A percentile compares a stretch with the other conserved stretches of the same genome.
phyloP scores from a whole-genome alignment of 2,888 invertebrate genomes.

The Hymenopus coronatus region DNA sequence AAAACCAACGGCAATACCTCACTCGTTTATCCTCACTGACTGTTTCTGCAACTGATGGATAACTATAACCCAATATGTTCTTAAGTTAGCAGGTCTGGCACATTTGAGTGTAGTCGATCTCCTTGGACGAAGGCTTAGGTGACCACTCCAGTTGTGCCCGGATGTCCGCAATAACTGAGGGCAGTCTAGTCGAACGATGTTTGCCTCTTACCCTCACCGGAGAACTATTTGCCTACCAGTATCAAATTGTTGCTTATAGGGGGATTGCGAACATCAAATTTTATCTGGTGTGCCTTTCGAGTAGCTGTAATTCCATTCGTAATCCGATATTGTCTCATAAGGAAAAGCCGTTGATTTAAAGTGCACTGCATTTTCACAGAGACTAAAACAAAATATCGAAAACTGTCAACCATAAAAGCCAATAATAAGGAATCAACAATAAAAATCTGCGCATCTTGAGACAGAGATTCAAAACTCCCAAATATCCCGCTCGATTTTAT shows the following conservation, averaged over 20 bases:
- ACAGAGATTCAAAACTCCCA: background rate
- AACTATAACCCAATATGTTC: too few species aligned
- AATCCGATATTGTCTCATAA: background rate
- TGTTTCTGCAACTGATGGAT: too few species aligned
- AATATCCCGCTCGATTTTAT: background rate
- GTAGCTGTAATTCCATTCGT: background rate
- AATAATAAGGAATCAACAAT: background rate
- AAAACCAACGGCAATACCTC: too few species aligned
- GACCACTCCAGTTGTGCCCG: too few species aligned
- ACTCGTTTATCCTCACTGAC: too few species aligned
- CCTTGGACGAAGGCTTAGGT: too few species aligned
- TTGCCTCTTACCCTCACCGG: background rate
- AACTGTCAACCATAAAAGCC: background rate
- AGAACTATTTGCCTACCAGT: background rate
- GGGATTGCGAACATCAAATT: background rate
- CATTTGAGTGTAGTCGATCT: too few species aligned
- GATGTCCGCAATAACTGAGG: too few species aligned
- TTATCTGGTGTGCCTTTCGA: background rate
- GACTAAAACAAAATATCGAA: too few species aligned
- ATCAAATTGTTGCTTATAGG: background rate
- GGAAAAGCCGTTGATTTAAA: background rate
- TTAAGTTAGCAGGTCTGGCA: too few species aligned
- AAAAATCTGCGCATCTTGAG: background rate
- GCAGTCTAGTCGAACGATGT: background rate
- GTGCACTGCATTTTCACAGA: background rate